Base-by-base conservation (phyloP, 2,888 invertebrate species). In the Oxystoma pomonae region DNA sequence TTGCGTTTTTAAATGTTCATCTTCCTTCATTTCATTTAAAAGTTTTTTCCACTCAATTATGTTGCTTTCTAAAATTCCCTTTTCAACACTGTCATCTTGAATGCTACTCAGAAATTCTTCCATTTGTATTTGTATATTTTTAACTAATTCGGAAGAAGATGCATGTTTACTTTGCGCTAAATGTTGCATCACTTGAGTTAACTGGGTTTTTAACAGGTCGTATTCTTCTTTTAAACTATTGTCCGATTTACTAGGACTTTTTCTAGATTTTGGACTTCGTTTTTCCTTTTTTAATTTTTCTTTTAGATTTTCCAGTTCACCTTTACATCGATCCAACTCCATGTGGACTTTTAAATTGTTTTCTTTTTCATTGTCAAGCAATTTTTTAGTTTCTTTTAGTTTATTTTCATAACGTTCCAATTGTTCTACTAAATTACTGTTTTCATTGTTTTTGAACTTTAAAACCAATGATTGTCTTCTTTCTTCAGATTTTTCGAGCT, bases 401-500 rank as follows among this genome's bases (percentile, higher is more conserved):
- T 66, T 61, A 12, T 60, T 51, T 49, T 18, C 21, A 18, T 57
- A 65, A 22, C 51, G 63, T 58, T 58, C 60, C 12, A 65, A n/a
- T 20, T 67, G 63, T n/a, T 51, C 21, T 16, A 63, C 18, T 12
- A 60, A 20, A 9, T 51, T 35, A 1, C 58, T 22, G 7, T 63
- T 52, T 17, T 59, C 53, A n/a, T 53, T 53, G 53, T 19, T 53
- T 53, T 16, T 53, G n/a, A 53, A 17, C 58, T 62, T 57, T 60
- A 65, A 52, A 16, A 66, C 16, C 55, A 71, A 67, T 22, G 69
- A 68, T 52, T 66, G 59, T 55, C 70, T 58, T 62, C 57, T 60
- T 60, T 69, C 67, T 60, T 72, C 72, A 1, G 69, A 68, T 57
- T 67, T 61, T 57, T 68, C 57, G 20, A 73, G 60, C 65, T 73